Percentiles rank a stretch among this genome's conserved stretches.
Evolutionary conservation across 2,888 invertebrate genomes (phyloP).

Genomic region (Tryphoninae sp.): DNA sequence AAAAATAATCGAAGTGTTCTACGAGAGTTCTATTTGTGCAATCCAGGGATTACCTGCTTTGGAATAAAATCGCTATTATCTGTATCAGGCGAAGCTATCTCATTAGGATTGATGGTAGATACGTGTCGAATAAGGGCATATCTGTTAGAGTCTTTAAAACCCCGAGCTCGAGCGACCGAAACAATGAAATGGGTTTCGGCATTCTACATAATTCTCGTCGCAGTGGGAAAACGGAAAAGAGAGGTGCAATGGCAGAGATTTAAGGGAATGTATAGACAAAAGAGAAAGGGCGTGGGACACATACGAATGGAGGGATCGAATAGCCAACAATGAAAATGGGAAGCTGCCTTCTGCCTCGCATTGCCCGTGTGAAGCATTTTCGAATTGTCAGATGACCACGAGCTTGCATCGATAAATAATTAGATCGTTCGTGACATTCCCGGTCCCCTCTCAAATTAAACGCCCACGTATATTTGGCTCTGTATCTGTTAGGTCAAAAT

Average conservation of each 20-base stretch:
- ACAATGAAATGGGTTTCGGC: slow-evolving; percentile 47
- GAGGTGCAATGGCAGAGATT: slow-evolving; percentile 25
- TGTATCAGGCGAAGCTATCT: not conserved
- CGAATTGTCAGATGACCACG: slow-evolving; percentile 37
- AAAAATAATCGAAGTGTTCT: too few relatives aligned
- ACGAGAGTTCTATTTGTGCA: too few relatives aligned
- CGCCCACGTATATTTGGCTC: too few relatives aligned
- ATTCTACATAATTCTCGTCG: not conserved
- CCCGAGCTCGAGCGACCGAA: not conserved
- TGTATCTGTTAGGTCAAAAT: too few relatives aligned
- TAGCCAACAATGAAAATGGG: slow-evolving; percentile 40
- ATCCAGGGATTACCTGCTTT: too few relatives aligned
- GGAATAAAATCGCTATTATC: too few relatives aligned
- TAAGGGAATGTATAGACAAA: slow-evolving; percentile 20
- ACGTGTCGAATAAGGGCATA: slow-evolving; percentile 43
- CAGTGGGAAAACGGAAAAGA: too few relatives aligned
- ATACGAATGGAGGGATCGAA: slow-evolving; percentile 44
- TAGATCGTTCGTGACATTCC: slow-evolving; percentile 27
- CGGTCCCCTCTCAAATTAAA: too few relatives aligned
- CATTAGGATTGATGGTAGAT: slow-evolving; percentile 53
- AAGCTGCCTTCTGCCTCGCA: slow-evolving; percentile 1
- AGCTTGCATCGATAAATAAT: slow-evolving; percentile 61
- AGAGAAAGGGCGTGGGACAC: slow-evolving; percentile 28
- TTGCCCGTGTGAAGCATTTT: slow-evolving; percentile 22
- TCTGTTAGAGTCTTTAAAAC: slow-evolving; percentile 5